Percentiles rank a stretch among this genome's conserved stretches.
Evolutionary conservation across 2,888 invertebrate genomes (phyloP).

Genomic region (Chymomyza fuscimana): DNA sequence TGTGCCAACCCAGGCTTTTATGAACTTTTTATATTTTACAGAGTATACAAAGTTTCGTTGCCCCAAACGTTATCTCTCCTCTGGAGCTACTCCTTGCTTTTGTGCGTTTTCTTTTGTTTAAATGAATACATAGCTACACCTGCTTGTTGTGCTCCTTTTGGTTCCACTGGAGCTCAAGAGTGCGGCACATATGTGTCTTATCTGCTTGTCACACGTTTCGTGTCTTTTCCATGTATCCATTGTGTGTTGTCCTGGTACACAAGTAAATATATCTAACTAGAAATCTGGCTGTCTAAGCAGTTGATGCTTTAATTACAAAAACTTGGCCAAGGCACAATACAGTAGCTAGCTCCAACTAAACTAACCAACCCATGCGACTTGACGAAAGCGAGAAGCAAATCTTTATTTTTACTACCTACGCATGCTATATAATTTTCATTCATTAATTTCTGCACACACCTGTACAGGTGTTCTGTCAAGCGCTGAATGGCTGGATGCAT

Average conservation of each 20-base stretch:
- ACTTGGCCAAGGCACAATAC: constrained; percentile 17
- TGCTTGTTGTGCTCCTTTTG: constrained; percentile 48
- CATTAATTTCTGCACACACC: constrained; percentile 53
- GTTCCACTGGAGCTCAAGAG: constrained; percentile 45
- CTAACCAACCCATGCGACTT: constrained; percentile 51
- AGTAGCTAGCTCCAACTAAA: constrained; percentile 46
- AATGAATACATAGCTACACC: constrained; percentile 71
- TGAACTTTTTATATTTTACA: neutral
- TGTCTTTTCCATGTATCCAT: constrained; percentile 26
- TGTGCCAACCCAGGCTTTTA: too few species aligned
- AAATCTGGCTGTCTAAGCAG: constrained; percentile 35
- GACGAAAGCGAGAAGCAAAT: constrained; percentile 11
- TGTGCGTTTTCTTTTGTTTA: constrained; percentile 63
- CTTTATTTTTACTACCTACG: constrained; percentile 18
- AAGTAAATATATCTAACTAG: neutral
- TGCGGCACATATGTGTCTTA: constrained; percentile 57
- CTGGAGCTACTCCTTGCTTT: constrained; percentile 12
- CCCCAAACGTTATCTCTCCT: constrained; percentile 23
- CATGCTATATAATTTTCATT: constrained; percentile 55
- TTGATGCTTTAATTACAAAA: constrained; percentile 54
- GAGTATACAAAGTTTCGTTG: neutral
- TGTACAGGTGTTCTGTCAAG: constrained; percentile 19
- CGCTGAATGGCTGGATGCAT: neutral
- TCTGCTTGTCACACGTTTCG: constrained; percentile 37
- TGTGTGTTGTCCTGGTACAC: constrained; percentile 17